Evolutionary conservation across 1,140 invertebrate species (phyloP).

Genomic region (Trachymyrmex cornetzi): DNA sequence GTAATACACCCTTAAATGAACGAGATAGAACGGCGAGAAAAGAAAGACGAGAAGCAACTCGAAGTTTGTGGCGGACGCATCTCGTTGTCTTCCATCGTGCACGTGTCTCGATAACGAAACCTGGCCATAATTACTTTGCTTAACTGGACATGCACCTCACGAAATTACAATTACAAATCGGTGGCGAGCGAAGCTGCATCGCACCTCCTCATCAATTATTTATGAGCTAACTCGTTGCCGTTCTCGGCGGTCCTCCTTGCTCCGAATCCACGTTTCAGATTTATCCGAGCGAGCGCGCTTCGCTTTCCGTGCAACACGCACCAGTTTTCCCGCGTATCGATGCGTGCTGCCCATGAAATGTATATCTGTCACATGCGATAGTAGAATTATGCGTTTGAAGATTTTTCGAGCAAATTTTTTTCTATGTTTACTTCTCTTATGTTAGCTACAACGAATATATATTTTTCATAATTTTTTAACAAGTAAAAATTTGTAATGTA

Average conservation of each 20-base stretch:
- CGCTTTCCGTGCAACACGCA: conserved; percentile 1
- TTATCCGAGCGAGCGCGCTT: conserved; percentile 41
- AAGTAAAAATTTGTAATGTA: background rate
- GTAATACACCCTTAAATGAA: background rate
- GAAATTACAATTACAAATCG: conserved; percentile 80
- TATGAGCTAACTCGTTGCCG: conserved; percentile 70
- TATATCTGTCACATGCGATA: background rate
- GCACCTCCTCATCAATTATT: conserved; percentile 74
- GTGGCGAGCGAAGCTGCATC: conserved; percentile 48
- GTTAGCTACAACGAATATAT: background rate
- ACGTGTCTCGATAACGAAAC: conserved; percentile 66
- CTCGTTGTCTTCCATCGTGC: conserved; percentile 32
- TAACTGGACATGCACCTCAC: conserved; percentile 74
- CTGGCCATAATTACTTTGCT: conserved; percentile 74
- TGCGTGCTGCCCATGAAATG: conserved; percentile 12
- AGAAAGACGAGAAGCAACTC: background rate
- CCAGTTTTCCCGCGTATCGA: background rate
- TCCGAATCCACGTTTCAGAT: conserved; percentile 70
- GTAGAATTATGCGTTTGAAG: background rate
- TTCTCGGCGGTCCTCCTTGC: conserved; percentile 50
- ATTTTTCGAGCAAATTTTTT: background rate
- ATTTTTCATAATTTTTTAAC: conserved; percentile 5
- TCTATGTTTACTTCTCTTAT: background rate
- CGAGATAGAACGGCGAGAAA: background rate
- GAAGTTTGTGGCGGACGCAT: background rate